A percentile compares a stretch with the other conserved stretches of the same genome.
Evolutionary conservation across 2,113 vertebrate species (phyloP).

Genomic region (Mandrillus leucophaeus): DNA sequence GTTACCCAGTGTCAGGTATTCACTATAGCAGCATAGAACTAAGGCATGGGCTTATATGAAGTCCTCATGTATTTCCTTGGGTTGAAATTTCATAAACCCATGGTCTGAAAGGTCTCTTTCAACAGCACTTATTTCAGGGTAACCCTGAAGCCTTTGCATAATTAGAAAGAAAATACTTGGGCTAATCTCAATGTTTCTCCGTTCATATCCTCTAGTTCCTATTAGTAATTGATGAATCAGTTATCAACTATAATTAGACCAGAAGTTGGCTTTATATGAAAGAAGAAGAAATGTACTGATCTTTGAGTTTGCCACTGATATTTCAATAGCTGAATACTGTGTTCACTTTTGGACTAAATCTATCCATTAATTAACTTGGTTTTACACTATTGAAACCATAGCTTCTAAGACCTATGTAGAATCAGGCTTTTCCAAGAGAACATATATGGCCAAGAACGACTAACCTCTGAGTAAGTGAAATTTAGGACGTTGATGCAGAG

Average conservation of each 20-base stretch:
- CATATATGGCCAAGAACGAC: accelerated
- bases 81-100: neutral
- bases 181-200: neutral
- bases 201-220: neutral
- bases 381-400: neutral
- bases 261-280: neutral
- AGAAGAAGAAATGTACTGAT: neutral
- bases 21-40: neutral
- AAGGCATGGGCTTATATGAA: neutral
- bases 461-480: neutral
- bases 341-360: neutral
- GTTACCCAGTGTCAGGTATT: neutral
- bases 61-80: neutral
- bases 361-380: neutral
- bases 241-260: neutral
- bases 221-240: neutral
- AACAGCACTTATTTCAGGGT: neutral
- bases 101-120: neutral
- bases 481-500: neutral
- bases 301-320: neutral
- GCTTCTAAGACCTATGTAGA: neutral
- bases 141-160: neutral
- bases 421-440: neutral
- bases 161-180: neutral
- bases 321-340: neutral